Percentiles rank a stretch among this genome's conserved stretches.
Conservation (phyloP, 2,113 vertebrate species). For the Pteropus alecto region DNA sequence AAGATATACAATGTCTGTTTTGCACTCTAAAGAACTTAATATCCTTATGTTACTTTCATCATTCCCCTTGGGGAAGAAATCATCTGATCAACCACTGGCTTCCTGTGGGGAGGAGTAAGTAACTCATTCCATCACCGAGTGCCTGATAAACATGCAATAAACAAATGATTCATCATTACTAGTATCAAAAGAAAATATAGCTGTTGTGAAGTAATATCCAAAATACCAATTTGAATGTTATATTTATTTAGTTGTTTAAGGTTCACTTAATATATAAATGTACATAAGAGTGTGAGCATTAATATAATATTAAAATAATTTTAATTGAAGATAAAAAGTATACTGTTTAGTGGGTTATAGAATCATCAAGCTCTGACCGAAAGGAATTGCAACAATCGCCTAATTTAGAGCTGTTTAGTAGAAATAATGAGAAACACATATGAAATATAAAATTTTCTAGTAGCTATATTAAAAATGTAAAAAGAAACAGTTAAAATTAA, state of each 20-base stretch:
- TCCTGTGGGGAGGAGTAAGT: background rate
- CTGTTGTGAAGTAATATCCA: background rate
- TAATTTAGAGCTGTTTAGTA: background rate
- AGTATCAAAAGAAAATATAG: background rate
- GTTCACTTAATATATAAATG: background rate
- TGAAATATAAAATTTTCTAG: background rate
- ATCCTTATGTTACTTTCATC: background rate
- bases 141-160: background rate
- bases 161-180: background rate
- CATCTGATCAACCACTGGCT: background rate
- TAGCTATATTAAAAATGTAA: background rate
- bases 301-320: conserved; percentile 20
- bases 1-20: background rate
- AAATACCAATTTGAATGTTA: conserved; percentile 13
- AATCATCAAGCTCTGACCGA: background rate
- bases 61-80: background rate
- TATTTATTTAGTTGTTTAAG: background rate
- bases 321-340: background rate
- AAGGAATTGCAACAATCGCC: background rate
- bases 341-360: background rate
- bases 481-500: background rate
- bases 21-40: background rate
- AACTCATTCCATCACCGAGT: background rate
- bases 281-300: background rate
- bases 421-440: background rate